A percentile compares a stretch with the other conserved stretches of the same genome.
phyloP scores from a whole-genome alignment of 2,113 vertebrate species.

The Porphyrio hochstetteri region DNA sequence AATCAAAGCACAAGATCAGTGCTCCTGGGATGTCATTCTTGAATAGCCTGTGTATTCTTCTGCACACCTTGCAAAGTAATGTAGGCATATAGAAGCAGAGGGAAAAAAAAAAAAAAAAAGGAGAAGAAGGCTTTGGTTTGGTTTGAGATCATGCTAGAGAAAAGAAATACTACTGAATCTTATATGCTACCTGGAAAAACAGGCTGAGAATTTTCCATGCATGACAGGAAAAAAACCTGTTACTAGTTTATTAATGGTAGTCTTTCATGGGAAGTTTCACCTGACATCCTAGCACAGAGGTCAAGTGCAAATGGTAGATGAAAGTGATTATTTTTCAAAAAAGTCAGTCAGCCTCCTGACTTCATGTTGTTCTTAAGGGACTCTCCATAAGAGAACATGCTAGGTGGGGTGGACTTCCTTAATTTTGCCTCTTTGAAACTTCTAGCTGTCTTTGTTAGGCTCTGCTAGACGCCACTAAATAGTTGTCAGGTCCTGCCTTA shows the following conservation, averaged over 20 bases:
- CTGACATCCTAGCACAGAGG: neutral
- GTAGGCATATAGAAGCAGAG: neutral
- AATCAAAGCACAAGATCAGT: constrained; percentile 18
- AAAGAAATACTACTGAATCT: neutral
- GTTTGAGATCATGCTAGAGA: neutral
- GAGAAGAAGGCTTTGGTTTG: neutral
- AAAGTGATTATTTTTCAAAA: neutral
- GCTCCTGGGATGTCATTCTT: neutral
- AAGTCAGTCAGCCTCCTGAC: neutral
- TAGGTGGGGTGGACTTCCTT: neutral
- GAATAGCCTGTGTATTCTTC: neutral
- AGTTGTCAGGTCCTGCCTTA: neutral
- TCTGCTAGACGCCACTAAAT: neutral
- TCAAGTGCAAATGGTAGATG: neutral
- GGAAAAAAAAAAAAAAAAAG: no score
- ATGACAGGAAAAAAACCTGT: neutral
- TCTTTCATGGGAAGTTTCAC: neutral
- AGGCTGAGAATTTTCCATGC: neutral
- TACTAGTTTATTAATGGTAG: neutral
- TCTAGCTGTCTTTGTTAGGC: neutral
- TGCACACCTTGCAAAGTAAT: neutral
- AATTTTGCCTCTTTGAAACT: neutral
- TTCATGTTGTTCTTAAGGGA: neutral
- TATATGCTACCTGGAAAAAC: neutral
- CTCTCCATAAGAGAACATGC: neutral